These are phyloP conservation scores for Pseudolycoriella hygida DNA, from an alignment of 2,888 invertebrate genomes.

Conservation along the genomic window DNA sequence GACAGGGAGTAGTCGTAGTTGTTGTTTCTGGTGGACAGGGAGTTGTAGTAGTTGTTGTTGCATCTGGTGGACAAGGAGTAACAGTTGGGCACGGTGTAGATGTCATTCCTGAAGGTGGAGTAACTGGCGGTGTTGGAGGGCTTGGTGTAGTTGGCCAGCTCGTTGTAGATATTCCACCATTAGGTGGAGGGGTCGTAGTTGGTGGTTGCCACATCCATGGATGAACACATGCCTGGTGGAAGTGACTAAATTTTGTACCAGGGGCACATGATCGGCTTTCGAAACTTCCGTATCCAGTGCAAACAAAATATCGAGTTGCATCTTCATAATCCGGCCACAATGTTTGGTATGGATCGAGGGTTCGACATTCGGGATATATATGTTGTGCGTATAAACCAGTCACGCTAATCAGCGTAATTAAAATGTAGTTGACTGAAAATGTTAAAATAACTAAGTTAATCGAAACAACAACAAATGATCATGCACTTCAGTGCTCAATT, in stretches of 20 bases:
- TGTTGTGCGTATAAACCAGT: background rate
- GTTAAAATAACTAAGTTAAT: no score
- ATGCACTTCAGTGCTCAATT: no score
- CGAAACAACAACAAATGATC: no score
- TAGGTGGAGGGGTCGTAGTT: background rate
- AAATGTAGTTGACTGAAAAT: background rate
- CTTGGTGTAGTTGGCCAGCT: slow-evolving; percentile 1
- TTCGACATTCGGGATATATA: slow-evolving; percentile 16
- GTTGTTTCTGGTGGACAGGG: slow-evolving; percentile 9
- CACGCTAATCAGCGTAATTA: background rate
- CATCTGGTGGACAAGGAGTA: background rate
- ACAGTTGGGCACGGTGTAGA: background rate
- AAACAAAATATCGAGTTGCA: slow-evolving; percentile 20
- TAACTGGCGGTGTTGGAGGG: slow-evolving; percentile 4
- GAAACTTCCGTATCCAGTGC: slow-evolving; percentile 15
- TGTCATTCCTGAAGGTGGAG: background rate
- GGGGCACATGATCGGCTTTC: slow-evolving; percentile 17
- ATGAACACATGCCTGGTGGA: slow-evolving; percentile 19
- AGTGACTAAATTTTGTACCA: slow-evolving; percentile 22
- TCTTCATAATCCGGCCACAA: slow-evolving; percentile 26
- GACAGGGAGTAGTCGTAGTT: slow-evolving; percentile 9
- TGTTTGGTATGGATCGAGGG: slow-evolving; percentile 19
- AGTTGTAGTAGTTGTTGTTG: background rate
- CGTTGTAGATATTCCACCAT: background rate
- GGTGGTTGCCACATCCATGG: slow-evolving; percentile 8